These are phyloP conservation scores for Galleria mellonella DNA, from an alignment of 1,140 invertebrate species.

Conservation along the genomic window DNA sequence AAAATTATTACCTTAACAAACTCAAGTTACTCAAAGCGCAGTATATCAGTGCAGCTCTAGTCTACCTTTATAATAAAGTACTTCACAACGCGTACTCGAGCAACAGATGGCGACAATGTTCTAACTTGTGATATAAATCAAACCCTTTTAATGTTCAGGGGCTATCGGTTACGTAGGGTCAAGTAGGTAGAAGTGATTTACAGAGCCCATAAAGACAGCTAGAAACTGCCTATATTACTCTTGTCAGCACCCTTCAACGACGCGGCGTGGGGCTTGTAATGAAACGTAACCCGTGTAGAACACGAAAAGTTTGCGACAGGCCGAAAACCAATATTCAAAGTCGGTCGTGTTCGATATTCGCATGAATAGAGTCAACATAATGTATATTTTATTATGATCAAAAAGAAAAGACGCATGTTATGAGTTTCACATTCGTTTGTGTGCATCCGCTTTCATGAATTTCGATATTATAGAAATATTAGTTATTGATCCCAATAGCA, in stretches of 20 bases:
- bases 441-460: no score
- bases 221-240: constrained; percentile 39
- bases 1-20: no score
- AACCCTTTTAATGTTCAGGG: constrained; percentile 58
- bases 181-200: constrained; percentile 59
- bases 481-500: no score
- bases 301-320: constrained; percentile 2
- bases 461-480: no score
- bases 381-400: no score
- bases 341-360: no score
- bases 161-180: constrained; percentile 49
- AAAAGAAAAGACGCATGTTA: no score
- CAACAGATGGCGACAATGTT: constrained; percentile 59
- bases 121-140: constrained; percentile 61
- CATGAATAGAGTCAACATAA: no score
- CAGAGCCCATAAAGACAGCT: constrained; percentile 43
- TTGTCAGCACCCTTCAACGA: constrained; percentile 45
- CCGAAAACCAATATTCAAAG: neutral
- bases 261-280: constrained; percentile 17
- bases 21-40: neutral
- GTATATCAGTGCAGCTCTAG: constrained; percentile 11
- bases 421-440: no score
- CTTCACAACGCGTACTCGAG: constrained; percentile 24
- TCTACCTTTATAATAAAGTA: constrained; percentile 50
- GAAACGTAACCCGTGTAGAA: constrained; percentile 19